Conservation (phyloP, 2,888 invertebrate species). For the Chaitophorus viminalis region DNA sequence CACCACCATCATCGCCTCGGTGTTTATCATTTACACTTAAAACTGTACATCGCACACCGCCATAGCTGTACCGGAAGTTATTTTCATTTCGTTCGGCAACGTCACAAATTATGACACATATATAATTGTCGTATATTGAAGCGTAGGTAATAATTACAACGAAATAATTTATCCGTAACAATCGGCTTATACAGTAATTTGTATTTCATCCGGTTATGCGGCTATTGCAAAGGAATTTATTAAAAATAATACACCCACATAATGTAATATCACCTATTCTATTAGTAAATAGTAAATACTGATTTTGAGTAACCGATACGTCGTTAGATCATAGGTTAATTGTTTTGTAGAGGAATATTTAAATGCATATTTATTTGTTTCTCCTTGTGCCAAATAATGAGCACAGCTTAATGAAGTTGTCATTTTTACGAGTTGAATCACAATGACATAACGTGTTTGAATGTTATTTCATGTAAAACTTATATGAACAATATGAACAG, state of each 20-base stretch:
- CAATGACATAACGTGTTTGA: too few relatives aligned
- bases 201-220: not conserved
- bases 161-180: not conserved
- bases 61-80: not conserved
- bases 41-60: not conserved
- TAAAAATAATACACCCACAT: too few relatives aligned
- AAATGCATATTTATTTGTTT: too few relatives aligned
- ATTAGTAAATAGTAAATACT: too few relatives aligned
- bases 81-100: not conserved
- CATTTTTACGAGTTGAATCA: too few relatives aligned
- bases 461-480: too few relatives aligned
- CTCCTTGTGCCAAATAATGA: too few relatives aligned
- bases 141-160: not conserved
- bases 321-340: not conserved
- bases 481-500: too few relatives aligned
- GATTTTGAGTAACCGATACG: not conserved
- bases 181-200: not conserved
- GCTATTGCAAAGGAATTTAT: not conserved
- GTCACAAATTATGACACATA: not conserved
- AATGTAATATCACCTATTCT: too few relatives aligned
- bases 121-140: not conserved
- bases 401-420: too few relatives aligned
- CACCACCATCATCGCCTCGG: not conserved
- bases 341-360: too few relatives aligned
- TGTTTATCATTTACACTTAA: constrained; percentile 20